A percentile compares a stretch with the other conserved stretches of the same genome.
Evolutionary conservation across 2,797 vertebrate genomes (phyloP).

Genomic region (Paguma larvata): DNA sequence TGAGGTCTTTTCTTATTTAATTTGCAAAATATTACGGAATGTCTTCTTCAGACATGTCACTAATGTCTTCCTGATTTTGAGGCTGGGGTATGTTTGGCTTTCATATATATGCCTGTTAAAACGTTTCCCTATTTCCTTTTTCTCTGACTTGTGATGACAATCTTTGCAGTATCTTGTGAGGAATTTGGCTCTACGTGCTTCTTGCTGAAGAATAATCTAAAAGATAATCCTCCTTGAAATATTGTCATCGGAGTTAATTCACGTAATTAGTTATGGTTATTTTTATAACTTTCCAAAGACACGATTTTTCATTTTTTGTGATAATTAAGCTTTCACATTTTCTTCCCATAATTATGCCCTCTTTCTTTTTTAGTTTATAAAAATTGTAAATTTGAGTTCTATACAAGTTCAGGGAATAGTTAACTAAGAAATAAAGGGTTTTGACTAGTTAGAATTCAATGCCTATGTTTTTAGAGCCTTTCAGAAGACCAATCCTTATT

Average conservation of each 20-base stretch:
- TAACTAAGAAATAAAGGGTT: not conserved
- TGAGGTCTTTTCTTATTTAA: slow-evolving; percentile 71
- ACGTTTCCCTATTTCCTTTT: not conserved
- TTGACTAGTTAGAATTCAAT: slow-evolving; percentile 14
- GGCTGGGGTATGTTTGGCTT: not conserved
- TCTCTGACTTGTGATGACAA: not conserved
- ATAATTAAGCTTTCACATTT: slow-evolving; percentile 45
- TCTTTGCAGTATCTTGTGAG: not conserved
- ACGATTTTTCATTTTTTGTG: not conserved
- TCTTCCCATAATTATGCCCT: not conserved
- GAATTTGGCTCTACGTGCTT: not conserved
- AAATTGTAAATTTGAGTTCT: slow-evolving; percentile 39
- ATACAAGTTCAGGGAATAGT: slow-evolving; percentile 18
- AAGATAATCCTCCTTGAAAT: slow-evolving; percentile 1
- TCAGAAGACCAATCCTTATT: not conserved
- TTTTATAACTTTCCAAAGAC: slow-evolving; percentile 31
- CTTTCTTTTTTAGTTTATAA: slow-evolving; percentile 19
- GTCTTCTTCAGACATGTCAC: slow-evolving; percentile 73
- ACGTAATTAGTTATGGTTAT: not conserved
- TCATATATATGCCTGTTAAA: slow-evolving; percentile 36
- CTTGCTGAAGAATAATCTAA: slow-evolving; percentile 35
- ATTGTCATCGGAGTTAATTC: not conserved
- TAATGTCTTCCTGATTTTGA: slow-evolving; percentile 52
- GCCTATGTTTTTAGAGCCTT: not conserved
- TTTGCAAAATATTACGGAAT: slow-evolving; percentile 75